Evolutionary conservation across 1,140 invertebrate species (phyloP), one percentile per base, ranked within the genome.

Genomic region (Zaprionus davidi): DNA sequence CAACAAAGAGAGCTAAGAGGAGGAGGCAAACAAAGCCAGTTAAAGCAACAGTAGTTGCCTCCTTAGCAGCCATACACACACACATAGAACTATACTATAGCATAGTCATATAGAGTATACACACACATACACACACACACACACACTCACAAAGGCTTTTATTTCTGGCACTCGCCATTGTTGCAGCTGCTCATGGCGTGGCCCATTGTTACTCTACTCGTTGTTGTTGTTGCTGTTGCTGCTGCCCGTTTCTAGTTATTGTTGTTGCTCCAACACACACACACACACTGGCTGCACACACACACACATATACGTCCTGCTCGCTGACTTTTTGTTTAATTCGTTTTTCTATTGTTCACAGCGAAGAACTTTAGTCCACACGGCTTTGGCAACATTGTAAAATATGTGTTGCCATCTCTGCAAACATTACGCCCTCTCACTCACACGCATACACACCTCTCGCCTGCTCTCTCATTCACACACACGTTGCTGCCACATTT

Each of bases 301-400:
- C 22, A 4, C 44, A 59, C 22, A 44, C 15, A 28, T 46, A 53
- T 65, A 55, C 44, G 55, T 67, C n/a, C 65, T 46, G 80, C 53
- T n/a, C 41, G 15, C 73, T 88, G 85, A 71, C 84, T 88, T 88
- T 87, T 81, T 88, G 84, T 88, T 88, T 88, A 90, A 88, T 88
- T 88, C 85, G 84, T 77, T 88, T 81, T 88, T 84, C 84, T 88
- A 90, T 88, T 88, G 85, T 88, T 88, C 84, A 66, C 71, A 76
- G 76, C 57, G 63, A 82, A 84, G 85, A 88, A 90, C 84, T 88
- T 84, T 84, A 88, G 84, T 78, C 85, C 85, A 67, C 85, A 67
- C 55, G 83, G 81, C 84, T 88, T 84, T 87, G 78, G 81, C 79
- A 79, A 78, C 82, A 85, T 84, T 90, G 84, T 85, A 74, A 79